phyloP scores from a whole-genome alignment of 2,888 invertebrate genomes.

The Carpatolechia fugitivella region DNA sequence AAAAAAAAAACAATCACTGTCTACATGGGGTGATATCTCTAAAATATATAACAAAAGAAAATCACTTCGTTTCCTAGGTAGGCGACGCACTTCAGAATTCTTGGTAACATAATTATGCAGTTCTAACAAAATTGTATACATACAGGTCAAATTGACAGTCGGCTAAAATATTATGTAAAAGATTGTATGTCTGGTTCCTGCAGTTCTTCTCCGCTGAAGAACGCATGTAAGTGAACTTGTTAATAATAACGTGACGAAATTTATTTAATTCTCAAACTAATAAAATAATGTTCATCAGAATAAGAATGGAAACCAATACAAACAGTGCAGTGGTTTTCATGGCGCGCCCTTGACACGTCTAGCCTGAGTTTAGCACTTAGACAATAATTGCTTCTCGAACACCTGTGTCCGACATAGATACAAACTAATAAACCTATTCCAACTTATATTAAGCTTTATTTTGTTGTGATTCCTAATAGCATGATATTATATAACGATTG shows the following conservation, averaged over 20 bases:
- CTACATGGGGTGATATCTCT: no score
- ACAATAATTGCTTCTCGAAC: conserved; percentile 26
- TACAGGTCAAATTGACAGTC: no score
- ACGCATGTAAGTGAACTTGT: background rate
- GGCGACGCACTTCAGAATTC: no score
- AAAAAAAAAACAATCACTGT: no score
- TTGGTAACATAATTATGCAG: no score
- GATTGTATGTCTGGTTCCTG: no score
- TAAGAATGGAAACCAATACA: conserved; percentile 11
- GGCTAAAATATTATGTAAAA: no score
- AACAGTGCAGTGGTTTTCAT: conserved; percentile 7
- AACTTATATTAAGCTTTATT: background rate
- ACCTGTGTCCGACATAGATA: conserved; percentile 22
- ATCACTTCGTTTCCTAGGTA: no score
- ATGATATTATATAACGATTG: background rate
- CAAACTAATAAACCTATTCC: conserved; percentile 2
- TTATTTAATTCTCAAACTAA: background rate
- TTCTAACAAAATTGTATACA: no score
- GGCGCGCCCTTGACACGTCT: conserved; percentile 26
- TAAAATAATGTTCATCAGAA: background rate
- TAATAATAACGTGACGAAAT: background rate
- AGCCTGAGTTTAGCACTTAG: conserved; percentile 21
- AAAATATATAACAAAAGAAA: no score
- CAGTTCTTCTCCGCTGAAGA: no score
- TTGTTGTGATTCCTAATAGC: background rate